Base-by-base conservation (phyloP, 2,888 invertebrate genomes). In the Copidosoma aretas region DNA sequence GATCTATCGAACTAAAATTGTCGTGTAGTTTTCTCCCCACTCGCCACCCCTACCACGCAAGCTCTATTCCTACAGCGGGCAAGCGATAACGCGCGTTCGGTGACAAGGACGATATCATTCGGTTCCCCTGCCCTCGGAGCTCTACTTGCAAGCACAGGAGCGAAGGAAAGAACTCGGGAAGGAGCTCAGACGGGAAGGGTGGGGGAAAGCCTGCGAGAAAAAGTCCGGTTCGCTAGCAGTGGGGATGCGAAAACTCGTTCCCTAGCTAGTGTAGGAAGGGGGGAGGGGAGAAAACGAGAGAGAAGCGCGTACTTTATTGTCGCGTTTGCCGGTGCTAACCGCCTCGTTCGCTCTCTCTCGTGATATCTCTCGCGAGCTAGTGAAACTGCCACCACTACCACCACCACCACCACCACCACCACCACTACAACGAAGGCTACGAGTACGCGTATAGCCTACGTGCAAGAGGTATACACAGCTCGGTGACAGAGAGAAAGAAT, bases 1-100 rank as follows among this genome's bases (percentile, higher is more conserved):
- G 77, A 82, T 83, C 80, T 80, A 80, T 82, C 80, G 81, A 83
- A 82, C 82, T 81, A 82, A 82, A 83, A 82, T 82, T 82, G 81
- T 81, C 79, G 78, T 82, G 82, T 82, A 82, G 79, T 81, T 78
- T 79, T 76, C 73, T 77, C 78, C 78, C 75, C 32, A 32, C 32
- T 32, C 32, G 8, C n/a, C 3, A 32, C 32, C 32, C 32, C 32
- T 71, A 61, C 69, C 63, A 25, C 58, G 10, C 24, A 52, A n/a
- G 22, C 54, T 19, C 58, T 25, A 21, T 8, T 4, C 53, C 61
- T 21, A 52, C 53, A 32, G 8, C 32, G 8, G 32, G 32, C 32
- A 32, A 68, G 39, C 59, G 70, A 67, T 72, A 68, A 71, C 68
- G 54, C 41, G 54, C 25, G 73, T 64, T 70, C 19, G 39, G 54